Base-by-base conservation (phyloP, 2,797 vertebrate genomes). In the Zonotrichia albicollis region DNA sequence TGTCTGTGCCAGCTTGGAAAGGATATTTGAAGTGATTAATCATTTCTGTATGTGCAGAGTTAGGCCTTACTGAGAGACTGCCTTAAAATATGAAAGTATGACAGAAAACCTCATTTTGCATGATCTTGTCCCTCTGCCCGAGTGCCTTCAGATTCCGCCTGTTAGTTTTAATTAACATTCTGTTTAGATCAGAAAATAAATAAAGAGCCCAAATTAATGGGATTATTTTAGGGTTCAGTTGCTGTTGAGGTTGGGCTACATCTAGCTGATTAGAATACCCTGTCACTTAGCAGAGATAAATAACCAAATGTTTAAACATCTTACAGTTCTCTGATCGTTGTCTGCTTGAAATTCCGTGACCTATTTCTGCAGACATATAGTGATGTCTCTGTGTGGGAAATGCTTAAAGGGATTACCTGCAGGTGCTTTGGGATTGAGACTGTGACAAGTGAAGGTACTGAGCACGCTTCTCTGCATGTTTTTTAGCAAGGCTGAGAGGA, bases 91-190 rank as follows among this genome's bases (percentile, higher is more conserved):
- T 0, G 22, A 14, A 27, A 36, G 16, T 20, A 0, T 45, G 81
- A 43, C 45, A 60, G 43, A 78, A 87, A 72, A 74, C 12, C 30
- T 84, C 27, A 23, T 65, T 65, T 65, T 61, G 25, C 6, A 7
- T 13, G 4, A 21, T 36, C 20, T 57, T 48, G 22, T 40, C 12
- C 38, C 14, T 11, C 30, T 2, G 1, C 27, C 29, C 0, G 0
- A 21, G 34, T 70, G 21, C 66, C 73, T 88, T 84, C 70, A 38
- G 45, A 22, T 23, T 43, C 55, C 46, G 53, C 50, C 57, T 89
- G 72, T 46, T 73, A 29, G 21, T 82, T 87, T 82, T 48, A 57
- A 64, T 77, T 48, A 51, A 55, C 22, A 22, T 81, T 73, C 53
- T 68, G 4, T 54, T 87, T 87, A 51, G 13, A 45, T 54, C 0